Conservation (phyloP, 2,888 invertebrate genomes). For the Philhelius pedissequus region DNA sequence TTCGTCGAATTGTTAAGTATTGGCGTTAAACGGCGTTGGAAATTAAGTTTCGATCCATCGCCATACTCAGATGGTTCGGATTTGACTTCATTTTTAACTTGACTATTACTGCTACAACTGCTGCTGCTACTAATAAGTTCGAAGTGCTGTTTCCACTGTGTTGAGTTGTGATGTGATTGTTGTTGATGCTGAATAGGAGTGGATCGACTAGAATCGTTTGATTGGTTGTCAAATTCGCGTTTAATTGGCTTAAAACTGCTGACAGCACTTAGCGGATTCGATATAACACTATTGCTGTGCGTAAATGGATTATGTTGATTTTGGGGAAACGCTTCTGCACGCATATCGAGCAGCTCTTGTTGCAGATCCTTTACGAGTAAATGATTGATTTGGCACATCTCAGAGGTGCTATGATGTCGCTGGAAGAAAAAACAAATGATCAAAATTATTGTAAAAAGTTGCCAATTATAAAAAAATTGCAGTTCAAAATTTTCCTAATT, state of each 20-base stretch:
- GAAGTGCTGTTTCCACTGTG: constrained; percentile 49
- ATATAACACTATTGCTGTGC: constrained; percentile 51
- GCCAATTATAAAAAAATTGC: background rate
- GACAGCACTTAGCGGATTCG: constrained; percentile 50
- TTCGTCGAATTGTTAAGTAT: constrained; percentile 23
- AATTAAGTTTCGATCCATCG: constrained; percentile 38
- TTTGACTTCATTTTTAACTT: constrained; percentile 74
- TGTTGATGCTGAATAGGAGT: constrained; percentile 47
- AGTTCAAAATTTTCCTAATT: too few relatives aligned
- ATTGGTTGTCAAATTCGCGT: constrained; percentile 68
- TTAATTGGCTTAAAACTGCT: constrained; percentile 68
- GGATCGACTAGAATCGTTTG: constrained; percentile 60
- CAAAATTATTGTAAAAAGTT: background rate
- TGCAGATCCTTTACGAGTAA: constrained; percentile 87
- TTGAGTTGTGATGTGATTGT: constrained; percentile 33
- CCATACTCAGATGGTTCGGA: constrained; percentile 71
- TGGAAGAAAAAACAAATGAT: constrained; percentile 77
- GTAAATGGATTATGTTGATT: constrained; percentile 49
- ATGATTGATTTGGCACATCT: constrained; percentile 87
- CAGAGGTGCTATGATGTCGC: constrained; percentile 87
- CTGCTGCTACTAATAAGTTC: constrained; percentile 50
- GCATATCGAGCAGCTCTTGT: constrained; percentile 82
- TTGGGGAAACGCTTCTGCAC: constrained; percentile 78
- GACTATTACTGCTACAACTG: constrained; percentile 39
- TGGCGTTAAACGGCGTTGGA: constrained; percentile 44